phyloP scores from a whole-genome alignment of 2,113 vertebrate species.

The Microtus richardsoni region DNA sequence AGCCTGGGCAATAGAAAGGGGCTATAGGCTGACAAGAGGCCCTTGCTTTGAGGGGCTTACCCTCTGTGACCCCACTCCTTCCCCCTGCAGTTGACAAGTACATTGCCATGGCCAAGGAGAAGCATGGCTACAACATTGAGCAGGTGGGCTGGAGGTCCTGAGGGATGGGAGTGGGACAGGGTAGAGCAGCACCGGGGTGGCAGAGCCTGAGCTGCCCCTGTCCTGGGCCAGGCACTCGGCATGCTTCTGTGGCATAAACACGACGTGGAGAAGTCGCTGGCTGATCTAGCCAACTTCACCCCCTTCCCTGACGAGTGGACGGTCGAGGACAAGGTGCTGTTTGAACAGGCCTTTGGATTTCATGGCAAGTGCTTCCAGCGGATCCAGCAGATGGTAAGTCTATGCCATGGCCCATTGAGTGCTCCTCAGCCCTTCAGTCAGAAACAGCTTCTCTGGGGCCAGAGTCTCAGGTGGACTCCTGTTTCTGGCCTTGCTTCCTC shows the following conservation, averaged over 20 bases:
- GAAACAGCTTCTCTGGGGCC: background rate
- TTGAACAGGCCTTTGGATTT: conserved; percentile 91
- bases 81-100: conserved; percentile 93
- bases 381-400: conserved; percentile 91
- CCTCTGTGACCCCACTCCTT: background rate
- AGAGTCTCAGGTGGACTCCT: background rate
- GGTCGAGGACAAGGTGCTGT: conserved; percentile 90
- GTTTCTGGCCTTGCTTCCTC: background rate
- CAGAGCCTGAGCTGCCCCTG: background rate
- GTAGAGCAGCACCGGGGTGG: background rate
- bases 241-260: conserved; percentile 92
- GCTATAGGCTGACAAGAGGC: background rate
- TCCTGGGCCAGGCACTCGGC: conserved; percentile 84
- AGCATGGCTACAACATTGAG: conserved; percentile 95
- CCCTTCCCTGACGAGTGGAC: conserved; percentile 91
- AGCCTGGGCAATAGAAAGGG: background rate
- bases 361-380: conserved; percentile 91
- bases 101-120: conserved; percentile 95
- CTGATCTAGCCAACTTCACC: conserved; percentile 90
- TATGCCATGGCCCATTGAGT: fast-evolving
- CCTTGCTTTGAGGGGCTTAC: background rate
- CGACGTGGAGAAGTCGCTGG: conserved; percentile 89
- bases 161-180: fast-evolving
- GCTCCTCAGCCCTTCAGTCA: background rate
- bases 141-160: conserved; percentile 84